phyloP scores from a whole-genome alignment of 1,140 invertebrate genomes.

The Aporrectodea caliginosa region DNA sequence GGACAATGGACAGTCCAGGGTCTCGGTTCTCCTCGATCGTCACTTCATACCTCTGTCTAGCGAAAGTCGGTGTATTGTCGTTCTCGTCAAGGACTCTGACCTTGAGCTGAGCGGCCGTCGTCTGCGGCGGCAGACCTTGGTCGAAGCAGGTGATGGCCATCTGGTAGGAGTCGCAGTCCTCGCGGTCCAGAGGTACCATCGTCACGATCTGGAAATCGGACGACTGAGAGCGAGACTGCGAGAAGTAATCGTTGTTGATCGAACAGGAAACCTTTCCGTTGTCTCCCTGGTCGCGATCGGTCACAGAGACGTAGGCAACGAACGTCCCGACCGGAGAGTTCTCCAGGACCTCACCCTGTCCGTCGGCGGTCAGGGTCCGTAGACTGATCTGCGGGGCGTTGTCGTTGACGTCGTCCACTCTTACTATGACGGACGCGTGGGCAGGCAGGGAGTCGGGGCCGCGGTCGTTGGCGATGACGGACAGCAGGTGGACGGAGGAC shows the following conservation, averaged over 20 bases:
- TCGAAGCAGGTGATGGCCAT: constrained; percentile 25
- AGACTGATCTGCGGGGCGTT: constrained; percentile 39
- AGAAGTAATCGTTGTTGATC: constrained; percentile 24
- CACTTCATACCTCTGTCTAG: constrained; percentile 11
- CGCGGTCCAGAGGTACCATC: constrained; percentile 22
- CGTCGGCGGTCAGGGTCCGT: constrained; percentile 19
- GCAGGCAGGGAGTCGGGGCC: constrained; percentile 27
- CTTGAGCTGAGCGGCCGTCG: constrained; percentile 10
- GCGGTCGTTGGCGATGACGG: constrained; percentile 24
- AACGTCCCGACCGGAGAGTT: constrained; percentile 28
- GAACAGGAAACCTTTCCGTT: constrained; percentile 7
- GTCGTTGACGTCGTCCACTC: constrained; percentile 57
- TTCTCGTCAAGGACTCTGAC: constrained; percentile 30
- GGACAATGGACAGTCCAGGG: constrained; percentile 73
- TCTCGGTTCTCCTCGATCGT: constrained; percentile 73
- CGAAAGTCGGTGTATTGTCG: constrained; percentile 29
- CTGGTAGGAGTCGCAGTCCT: background rate
- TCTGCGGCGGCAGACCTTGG: constrained; percentile 13
- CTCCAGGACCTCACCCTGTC: constrained; percentile 21
- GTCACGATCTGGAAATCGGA: constrained; percentile 32
- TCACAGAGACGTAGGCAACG: constrained; percentile 30
- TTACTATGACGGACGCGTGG: constrained; percentile 54
- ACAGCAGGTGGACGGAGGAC: constrained; percentile 13
- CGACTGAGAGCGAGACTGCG: background rate
- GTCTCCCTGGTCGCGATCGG: constrained; percentile 21